Conservation (phyloP, 2,797 vertebrate species). For the Gila robusta region DNA sequence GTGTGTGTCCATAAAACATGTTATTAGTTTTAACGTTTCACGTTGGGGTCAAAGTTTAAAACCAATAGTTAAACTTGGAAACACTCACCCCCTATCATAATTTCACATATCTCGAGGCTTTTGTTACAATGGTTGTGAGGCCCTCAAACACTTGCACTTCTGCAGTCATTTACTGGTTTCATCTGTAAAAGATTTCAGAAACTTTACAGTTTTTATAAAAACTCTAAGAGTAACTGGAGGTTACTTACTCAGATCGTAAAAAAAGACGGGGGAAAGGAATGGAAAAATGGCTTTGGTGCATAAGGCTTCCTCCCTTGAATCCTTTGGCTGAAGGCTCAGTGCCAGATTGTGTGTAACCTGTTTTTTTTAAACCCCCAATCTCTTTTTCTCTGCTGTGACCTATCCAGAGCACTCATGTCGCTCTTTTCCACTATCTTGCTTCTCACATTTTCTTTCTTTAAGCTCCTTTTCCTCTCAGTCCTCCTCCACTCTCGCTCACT, state of each 20-base stretch:
- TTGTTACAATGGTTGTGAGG: conserved; percentile 45
- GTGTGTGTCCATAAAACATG: conserved; percentile 60
- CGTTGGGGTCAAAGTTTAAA: conserved; percentile 65
- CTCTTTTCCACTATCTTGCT: conserved; percentile 45
- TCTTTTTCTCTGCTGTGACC: conserved; percentile 55
- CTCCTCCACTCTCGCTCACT: conserved; percentile 34
- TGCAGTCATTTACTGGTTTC: conserved; percentile 70
- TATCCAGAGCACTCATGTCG: conserved; percentile 34
- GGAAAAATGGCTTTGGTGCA: conserved; percentile 77
- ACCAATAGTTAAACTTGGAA: conserved; percentile 59
- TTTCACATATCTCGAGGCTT: conserved; percentile 55
- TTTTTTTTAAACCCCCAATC: conserved; percentile 25
- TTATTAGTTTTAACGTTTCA: conserved; percentile 64
- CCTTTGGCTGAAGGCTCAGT: conserved; percentile 24
- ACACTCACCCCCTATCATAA: conserved; percentile 55
- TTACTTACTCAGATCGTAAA: conserved; percentile 73
- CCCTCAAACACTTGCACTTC: conserved; percentile 63
- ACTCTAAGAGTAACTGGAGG: conserved; percentile 76
- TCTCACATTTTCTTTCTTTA: conserved; percentile 20
- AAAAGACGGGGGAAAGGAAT: conserved; percentile 62
- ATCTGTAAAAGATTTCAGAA: conserved; percentile 80
- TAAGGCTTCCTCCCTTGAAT: conserved; percentile 65
- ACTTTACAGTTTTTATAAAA: conserved; percentile 78
- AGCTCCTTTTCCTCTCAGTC: conserved; percentile 27
- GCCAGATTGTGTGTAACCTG: conserved; percentile 63